Evolutionary conservation across 2,888 invertebrate genomes (phyloP).

Genomic region (Scelioninae gen. 1): DNA sequence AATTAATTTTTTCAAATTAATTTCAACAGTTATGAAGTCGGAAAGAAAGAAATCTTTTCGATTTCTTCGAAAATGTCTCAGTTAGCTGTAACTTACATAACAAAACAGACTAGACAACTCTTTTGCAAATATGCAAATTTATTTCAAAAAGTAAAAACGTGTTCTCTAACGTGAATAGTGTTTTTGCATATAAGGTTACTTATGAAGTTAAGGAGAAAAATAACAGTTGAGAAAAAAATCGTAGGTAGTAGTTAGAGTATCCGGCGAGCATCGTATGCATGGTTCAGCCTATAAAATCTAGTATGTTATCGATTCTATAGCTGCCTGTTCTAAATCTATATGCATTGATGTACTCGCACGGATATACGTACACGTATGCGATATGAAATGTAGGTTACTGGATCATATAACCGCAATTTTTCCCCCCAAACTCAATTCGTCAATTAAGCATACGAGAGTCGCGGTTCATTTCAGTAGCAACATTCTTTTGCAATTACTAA

Average conservation of each 20-base stretch:
- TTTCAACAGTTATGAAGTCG: neutral
- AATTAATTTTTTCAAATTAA: neutral
- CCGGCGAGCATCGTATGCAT: slow-evolving; percentile 53
- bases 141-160: neutral
- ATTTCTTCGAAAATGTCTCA: too few relatives aligned
- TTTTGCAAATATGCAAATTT: neutral
- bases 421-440: slow-evolving; percentile 77
- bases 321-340: slow-evolving; percentile 81
- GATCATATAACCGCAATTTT: slow-evolving; percentile 78
- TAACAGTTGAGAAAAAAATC: slow-evolving; percentile 31
- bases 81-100: neutral
- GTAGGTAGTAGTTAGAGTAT: slow-evolving; percentile 41
- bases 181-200: slow-evolving; percentile 9
- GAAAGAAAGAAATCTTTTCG: too few relatives aligned
- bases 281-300: slow-evolving; percentile 78
- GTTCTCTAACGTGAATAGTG: slow-evolving; percentile 4
- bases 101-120: too few relatives aligned
- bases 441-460: slow-evolving; percentile 77
- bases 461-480: slow-evolving; percentile 68
- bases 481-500: slow-evolving; percentile 62
- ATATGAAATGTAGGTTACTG: slow-evolving; percentile 81
- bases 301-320: slow-evolving; percentile 81
- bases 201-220: slow-evolving; percentile 1
- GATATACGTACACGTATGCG: slow-evolving; percentile 75
- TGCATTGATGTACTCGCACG: slow-evolving; percentile 77